A percentile compares a stretch with the other conserved stretches of the same genome.
Evolutionary conservation across 2,888 invertebrate species (phyloP).

Genomic region (Phengaris arion): DNA sequence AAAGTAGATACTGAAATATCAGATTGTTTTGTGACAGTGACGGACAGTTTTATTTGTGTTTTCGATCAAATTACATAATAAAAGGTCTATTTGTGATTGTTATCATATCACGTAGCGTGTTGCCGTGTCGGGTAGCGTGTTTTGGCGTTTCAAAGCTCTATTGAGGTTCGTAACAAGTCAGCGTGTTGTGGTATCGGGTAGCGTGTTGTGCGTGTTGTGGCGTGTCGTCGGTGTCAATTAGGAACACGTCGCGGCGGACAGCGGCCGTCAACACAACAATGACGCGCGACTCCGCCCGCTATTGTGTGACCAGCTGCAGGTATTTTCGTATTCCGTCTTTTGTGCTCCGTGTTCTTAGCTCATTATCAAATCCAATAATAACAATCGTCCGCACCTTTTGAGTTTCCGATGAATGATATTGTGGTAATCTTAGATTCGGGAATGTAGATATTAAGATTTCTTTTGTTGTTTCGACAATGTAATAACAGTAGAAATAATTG

Average conservation of each 20-base stretch:
- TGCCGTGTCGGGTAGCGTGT: neutral
- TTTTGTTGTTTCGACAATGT: neutral
- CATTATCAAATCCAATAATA: conserved; percentile 1
- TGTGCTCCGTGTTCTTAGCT: too few relatives aligned
- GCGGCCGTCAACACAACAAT: conserved; percentile 14
- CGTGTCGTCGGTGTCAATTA: neutral
- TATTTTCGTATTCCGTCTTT: neutral
- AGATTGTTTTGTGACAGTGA: neutral
- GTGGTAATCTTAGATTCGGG: neutral
- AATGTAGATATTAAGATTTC: neutral
- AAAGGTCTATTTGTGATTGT: conserved; percentile 10
- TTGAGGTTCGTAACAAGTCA: neutral
- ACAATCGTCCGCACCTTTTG: conserved; percentile 1
- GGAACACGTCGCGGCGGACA: conserved; percentile 2
- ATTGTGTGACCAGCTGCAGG: conserved; percentile 22
- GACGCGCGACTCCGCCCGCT: neutral
- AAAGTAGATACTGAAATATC: neutral
- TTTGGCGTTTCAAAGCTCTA: neutral
- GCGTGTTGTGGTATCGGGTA: neutral
- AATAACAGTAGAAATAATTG: too few relatives aligned
- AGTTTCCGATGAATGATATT: neutral
- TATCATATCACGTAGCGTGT: neutral
- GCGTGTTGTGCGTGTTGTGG: conserved; percentile 17
- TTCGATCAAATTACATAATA: neutral
- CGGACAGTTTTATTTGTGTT: conserved; percentile 12